These are phyloP conservation scores for Sorex maritimensis DNA, from an alignment of 2,797 vertebrate genomes.

Conservation along the genomic window DNA sequence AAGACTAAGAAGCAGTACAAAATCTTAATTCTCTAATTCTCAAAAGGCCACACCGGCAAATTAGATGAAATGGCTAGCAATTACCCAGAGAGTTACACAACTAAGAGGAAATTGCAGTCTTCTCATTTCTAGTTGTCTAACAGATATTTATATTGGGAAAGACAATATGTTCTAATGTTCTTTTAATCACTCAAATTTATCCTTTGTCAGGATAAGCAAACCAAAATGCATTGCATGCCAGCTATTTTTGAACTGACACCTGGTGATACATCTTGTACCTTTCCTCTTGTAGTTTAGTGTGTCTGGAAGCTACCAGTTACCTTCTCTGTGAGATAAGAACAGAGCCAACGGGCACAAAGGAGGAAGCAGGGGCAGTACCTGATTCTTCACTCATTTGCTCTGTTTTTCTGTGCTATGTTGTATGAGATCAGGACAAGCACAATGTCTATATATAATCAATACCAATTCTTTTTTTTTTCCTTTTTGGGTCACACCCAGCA, in stretches of 20 bases:
- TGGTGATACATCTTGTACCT: not conserved
- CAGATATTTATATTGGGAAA: not conserved
- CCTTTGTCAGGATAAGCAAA: not conserved
- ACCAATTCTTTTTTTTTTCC: not conserved
- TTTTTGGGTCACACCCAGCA: no score
- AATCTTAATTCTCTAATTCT: conserved; percentile 2
- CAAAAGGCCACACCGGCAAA: not conserved
- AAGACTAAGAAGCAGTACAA: not conserved
- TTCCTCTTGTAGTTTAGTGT: not conserved
- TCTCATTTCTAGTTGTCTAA: conserved; percentile 27
- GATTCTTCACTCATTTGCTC: conserved; percentile 36
- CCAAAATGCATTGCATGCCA: not conserved
- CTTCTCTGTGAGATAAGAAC: not conserved
- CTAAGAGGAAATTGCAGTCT: not conserved
- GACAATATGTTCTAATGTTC: conserved; percentile 1
- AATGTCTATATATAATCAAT: not conserved
- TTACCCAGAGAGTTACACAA: not conserved
- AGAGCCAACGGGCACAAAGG: not conserved
- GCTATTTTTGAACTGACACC: not conserved
- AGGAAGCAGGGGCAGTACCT: not conserved
- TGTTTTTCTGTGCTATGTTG: conserved; percentile 3
- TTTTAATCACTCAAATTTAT: not conserved
- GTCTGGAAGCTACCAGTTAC: not conserved
- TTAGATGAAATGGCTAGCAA: not conserved
- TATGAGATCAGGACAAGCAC: not conserved